phyloP scores from a whole-genome alignment of 2,113 vertebrate species.

The Pseudorectes ferrugineus region DNA sequence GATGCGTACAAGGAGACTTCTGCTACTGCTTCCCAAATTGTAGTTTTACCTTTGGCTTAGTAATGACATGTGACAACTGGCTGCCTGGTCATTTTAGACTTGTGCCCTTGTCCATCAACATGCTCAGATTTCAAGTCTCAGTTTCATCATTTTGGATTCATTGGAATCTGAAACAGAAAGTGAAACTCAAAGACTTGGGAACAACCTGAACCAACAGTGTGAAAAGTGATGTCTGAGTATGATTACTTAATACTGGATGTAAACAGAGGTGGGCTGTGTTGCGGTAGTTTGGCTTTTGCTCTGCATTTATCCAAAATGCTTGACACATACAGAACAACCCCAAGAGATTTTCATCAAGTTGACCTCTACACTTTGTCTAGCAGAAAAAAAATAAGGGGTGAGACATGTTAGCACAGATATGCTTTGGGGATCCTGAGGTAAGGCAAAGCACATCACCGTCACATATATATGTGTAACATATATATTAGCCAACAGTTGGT shows the following conservation, averaged over 20 bases:
- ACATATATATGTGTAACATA: rapidly evolving
- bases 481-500: not conserved
- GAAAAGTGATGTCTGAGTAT: not conserved
- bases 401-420: not conserved
- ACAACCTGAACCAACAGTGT: not conserved
- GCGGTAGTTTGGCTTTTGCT: not conserved
- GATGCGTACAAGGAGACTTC: not conserved
- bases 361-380: not conserved
- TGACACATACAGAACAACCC: not conserved
- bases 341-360: not conserved
- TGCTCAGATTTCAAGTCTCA: constrained; percentile 15
- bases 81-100: not conserved
- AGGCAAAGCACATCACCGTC: not conserved
- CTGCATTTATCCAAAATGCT: not conserved
- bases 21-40: not conserved
- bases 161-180: constrained; percentile 37
- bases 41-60: not conserved
- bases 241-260: not conserved
- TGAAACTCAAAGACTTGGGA: constrained; percentile 34
- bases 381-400: not conserved
- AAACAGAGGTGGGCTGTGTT: not conserved
- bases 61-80: not conserved
- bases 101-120: not conserved
- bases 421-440: not conserved
- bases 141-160: constrained; percentile 34